Evolutionary conservation across 2,797 vertebrate species (phyloP), one percentile per base, ranked within the genome.

Genomic region (Amazona ochrocephala): DNA sequence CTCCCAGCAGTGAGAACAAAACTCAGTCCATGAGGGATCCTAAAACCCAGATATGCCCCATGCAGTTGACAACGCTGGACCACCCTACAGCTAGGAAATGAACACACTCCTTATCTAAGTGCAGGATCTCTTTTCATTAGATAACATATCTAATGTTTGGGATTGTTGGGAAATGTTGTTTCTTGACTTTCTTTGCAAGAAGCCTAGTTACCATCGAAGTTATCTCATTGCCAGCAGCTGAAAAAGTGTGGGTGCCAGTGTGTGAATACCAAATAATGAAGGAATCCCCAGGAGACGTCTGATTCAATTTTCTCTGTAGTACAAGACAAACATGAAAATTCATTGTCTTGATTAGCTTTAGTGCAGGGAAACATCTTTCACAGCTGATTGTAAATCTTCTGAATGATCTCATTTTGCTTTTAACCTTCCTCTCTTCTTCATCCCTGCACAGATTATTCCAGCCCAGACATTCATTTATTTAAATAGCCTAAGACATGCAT

Each of bases 311-410:
- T 87, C 83, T 93, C 80, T 64, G 66, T 58, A 73, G 64, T 76
- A 90, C 87, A 94, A 93, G 87, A 81, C 85, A 96, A 95, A 97
- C 95, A 95, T 74, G 89, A 96, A 94, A 96, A 96, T 95, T 96
- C 94, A 90, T 95, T 96, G 88, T 94, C 91, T 93, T 96, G 90
- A 95, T 96, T 95, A 95, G 90, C 93, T 92, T 84, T 66, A 93
- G 86, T 87, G 72, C 88, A 93, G 56, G 48, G 78, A 96, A 94
- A 65, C 86, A 89, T 94, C 90, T 96, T 91, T 92, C 84, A 90
- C 77, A 94, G 86, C 42, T 82, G 74, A 90, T 32, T 93, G 93
- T 96, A 96, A 97, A 94, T 96, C 94, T 94, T 87, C 61, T 62
- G 68, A 94, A 94, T 94, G 84, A 94, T 94, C 86, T 96, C 86